Conservation (phyloP, 2,888 invertebrate genomes). For the Lagria hirta region DNA sequence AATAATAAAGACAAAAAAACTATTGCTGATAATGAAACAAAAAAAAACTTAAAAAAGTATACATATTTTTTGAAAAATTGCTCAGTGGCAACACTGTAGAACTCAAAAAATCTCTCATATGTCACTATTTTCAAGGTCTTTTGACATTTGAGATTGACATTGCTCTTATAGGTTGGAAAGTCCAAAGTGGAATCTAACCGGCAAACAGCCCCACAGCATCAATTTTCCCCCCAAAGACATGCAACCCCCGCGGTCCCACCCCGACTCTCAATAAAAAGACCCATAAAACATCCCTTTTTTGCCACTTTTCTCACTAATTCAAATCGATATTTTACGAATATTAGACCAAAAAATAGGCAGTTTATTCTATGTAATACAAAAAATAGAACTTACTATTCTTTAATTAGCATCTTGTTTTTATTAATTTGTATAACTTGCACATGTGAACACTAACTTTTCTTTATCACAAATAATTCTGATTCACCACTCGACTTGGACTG, state of each 20-base stretch:
- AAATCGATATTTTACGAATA: slow-evolving; percentile 7
- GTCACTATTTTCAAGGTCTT: slow-evolving; percentile 35
- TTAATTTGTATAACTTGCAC: slow-evolving; percentile 37
- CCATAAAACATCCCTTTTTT: too few species aligned
- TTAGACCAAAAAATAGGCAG: too few species aligned
- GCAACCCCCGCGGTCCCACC: too few species aligned
- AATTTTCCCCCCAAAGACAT: slow-evolving; percentile 23
- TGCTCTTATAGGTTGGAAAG: slow-evolving; percentile 15
- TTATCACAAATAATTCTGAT: slow-evolving; percentile 50
- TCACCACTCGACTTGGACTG: slow-evolving; percentile 57
- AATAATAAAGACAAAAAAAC: too few species aligned
- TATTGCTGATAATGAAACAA: too few species aligned
- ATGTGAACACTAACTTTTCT: slow-evolving; percentile 49
- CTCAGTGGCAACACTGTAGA: slow-evolving; percentile 29
- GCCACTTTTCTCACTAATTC: slow-evolving; percentile 6
- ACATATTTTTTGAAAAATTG: too few species aligned
- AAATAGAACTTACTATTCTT: slow-evolving; percentile 76
- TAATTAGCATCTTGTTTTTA: slow-evolving; percentile 66
- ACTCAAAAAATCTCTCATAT: slow-evolving; percentile 13
- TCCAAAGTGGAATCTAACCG: not conserved
- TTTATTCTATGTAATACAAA: too few species aligned
- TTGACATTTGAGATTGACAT: slow-evolving; percentile 11
- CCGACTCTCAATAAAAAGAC: too few species aligned
- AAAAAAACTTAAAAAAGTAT: too few species aligned
- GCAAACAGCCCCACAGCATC: not conserved